Evolutionary conservation across 2,113 vertebrate genomes (phyloP).

Genomic region (Ciconia maguari): DNA sequence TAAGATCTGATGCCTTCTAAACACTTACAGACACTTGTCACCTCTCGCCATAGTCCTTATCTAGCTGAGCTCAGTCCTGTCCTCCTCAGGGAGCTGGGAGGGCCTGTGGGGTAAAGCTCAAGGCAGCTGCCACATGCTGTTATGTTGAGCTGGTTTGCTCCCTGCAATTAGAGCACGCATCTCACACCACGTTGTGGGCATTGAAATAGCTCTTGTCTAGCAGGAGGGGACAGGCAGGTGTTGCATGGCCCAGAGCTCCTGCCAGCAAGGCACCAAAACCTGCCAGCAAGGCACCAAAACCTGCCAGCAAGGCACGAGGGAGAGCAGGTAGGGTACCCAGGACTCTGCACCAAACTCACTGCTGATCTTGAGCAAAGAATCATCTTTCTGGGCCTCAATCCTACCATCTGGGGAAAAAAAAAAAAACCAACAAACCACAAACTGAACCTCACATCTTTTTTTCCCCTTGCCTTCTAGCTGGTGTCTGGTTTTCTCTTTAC

Average conservation of each 20-base stretch:
- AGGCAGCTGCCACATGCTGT: background rate
- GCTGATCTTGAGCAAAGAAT: background rate
- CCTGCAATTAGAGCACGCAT: accelerated
- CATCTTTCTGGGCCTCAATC: background rate
- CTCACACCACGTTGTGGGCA: accelerated
- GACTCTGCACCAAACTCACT: background rate
- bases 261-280: background rate
- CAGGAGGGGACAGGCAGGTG: background rate
- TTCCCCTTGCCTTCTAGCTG: background rate
- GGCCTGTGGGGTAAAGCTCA: background rate
- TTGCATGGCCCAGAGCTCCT: background rate
- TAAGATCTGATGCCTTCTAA: background rate
- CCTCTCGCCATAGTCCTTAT: accelerated
- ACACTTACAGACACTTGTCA: background rate
- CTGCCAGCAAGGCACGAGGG: background rate
- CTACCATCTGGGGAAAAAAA: background rate
- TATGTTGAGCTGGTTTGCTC: accelerated
- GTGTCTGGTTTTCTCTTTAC: background rate
- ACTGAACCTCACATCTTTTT: background rate
- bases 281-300: too few relatives aligned
- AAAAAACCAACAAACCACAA: too few relatives aligned
- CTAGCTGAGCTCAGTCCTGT: background rate
- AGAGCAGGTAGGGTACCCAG: background rate
- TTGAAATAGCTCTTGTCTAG: accelerated
- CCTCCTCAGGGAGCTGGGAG: too few relatives aligned